phyloP scores from a whole-genome alignment of 2,797 vertebrate species.

The Hippopotamyrus pictus region DNA sequence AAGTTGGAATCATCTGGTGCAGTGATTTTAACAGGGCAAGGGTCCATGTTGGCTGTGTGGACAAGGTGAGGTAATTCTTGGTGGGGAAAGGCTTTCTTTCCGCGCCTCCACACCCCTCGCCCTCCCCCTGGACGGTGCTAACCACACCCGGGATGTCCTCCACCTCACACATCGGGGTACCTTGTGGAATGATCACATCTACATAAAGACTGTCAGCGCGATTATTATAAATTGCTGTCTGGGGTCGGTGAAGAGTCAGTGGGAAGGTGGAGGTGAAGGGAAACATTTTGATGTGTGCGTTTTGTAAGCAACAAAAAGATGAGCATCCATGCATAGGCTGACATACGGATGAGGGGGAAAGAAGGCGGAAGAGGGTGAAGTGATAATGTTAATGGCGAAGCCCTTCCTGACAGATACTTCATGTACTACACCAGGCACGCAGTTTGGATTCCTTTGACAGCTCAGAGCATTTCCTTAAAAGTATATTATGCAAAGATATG shows the following conservation, averaged over 20 bases:
- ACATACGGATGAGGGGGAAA: slow-evolving; percentile 36
- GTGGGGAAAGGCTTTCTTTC: slow-evolving; percentile 52
- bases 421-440: slow-evolving; percentile 35
- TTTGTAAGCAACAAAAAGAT: slow-evolving; percentile 36
- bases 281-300: slow-evolving; percentile 40
- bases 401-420: slow-evolving; percentile 53
- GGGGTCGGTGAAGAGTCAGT: slow-evolving; percentile 11
- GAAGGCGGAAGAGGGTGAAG: slow-evolving; percentile 17
- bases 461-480: slow-evolving; percentile 45
- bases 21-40: slow-evolving; percentile 42
- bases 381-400: slow-evolving; percentile 42
- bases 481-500: slow-evolving; percentile 53
- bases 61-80: slow-evolving; percentile 54
- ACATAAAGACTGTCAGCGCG: slow-evolving; percentile 43
- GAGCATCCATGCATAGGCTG: slow-evolving; percentile 53
- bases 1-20: slow-evolving; percentile 28
- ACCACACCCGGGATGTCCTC: slow-evolving; percentile 50
- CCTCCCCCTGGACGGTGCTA: slow-evolving; percentile 35
- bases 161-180: slow-evolving; percentile 36
- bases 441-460: slow-evolving; percentile 50
- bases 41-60: slow-evolving; percentile 52
- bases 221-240: slow-evolving; percentile 46
- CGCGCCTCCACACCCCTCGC: slow-evolving; percentile 7
- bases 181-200: slow-evolving; percentile 40
- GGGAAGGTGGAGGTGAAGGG: slow-evolving; percentile 24